Base-by-base conservation (phyloP, 2,113 vertebrate genomes). In the Chaetodon trifascialis region DNA sequence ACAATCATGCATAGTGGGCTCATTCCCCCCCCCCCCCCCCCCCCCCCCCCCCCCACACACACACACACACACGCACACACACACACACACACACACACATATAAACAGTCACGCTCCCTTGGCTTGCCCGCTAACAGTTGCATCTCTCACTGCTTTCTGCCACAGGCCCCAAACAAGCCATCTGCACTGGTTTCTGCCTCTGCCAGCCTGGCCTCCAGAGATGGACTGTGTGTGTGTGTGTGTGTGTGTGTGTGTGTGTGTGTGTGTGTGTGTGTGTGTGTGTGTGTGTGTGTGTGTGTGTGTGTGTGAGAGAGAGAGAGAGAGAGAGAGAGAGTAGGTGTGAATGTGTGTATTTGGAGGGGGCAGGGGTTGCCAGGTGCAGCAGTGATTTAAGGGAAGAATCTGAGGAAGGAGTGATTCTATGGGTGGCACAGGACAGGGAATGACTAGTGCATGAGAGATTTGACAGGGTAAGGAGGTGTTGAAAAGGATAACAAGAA, bases 151-250 rank as follows among this genome's bases (percentile, higher is more conserved):
- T 49, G 84, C 76, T 86, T 87, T 67, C 64, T 88, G 86, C 87
- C 90, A 89, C 80, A 83, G 82, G 78, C 86, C 82, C 76, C 64
- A 76, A 91, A 89, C 79, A 82, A 89, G 89, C 90, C 92, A 93
- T 90, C 92, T 93, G 92, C 82, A 90, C 82, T 42, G 23, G 42
- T 79, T 62, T 79, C 58, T 70, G 68, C 62, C 62, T 84, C 70
- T 89, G 89, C 86, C 92, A 92, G 71, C 78, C 68, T 58, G n/a
- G 69, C 84, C 90, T 64, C 63, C 0, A 79, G 86, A 90, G 85
- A 83, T 23, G 38, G 64, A 80, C 58, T 44, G 21, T 80, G 51
- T 77, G 17, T 78, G 42, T 82, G 71, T 66, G 55, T 86, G 17
- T 58, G 59, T 72, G 23, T 30, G 36, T 77, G 62, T 54, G 25